Conservation (phyloP, 37 sponge, comb jelly and placozoan species). For the Mnemiopsis leidyi region DNA sequence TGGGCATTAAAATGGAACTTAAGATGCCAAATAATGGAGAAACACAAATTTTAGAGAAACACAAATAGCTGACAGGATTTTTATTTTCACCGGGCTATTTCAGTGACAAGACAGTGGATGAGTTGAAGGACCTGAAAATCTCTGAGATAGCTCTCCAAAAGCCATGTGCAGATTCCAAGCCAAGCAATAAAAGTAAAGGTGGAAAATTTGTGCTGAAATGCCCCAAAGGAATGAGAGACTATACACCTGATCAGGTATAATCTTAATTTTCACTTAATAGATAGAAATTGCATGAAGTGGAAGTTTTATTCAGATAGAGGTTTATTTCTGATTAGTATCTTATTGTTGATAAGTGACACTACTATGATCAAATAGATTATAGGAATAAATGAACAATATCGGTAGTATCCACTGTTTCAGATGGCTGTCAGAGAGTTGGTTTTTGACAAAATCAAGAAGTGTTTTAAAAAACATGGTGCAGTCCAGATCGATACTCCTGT, state of each 20-base stretch:
- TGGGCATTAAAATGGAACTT: no score
- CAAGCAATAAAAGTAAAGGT: not conserved
- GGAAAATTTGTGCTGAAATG: slow-evolving; percentile 36
- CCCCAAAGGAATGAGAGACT: slow-evolving; percentile 62
- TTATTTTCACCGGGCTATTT: no score
- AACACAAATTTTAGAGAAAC: no score
- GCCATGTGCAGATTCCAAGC: not conserved
- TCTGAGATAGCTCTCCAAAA: not conserved
- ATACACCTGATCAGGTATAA: slow-evolving; percentile 1
- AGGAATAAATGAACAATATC: not conserved
- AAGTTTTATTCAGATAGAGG: no score
- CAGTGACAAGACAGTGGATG: not conserved
- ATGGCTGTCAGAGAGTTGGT: slow-evolving; percentile 92
- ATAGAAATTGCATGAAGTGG: no score
- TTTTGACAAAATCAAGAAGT: slow-evolving; percentile 75
- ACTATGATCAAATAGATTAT: not conserved
- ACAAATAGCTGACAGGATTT: no score
- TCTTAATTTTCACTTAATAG: no score
- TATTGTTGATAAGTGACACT: not conserved
- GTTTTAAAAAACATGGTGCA: slow-evolving; percentile 96
- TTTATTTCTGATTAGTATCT: no score
- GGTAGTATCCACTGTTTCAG: slow-evolving; percentile 68
- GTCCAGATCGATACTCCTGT: slow-evolving; percentile 95
- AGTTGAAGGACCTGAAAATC: not conserved
- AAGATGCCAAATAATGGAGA: no score